Percentiles rank a stretch among this genome's conserved stretches.
These are phyloP conservation scores for Aegotheles bennettii DNA, from an alignment of 2,113 vertebrate genomes.

Conservation along the genomic window DNA sequence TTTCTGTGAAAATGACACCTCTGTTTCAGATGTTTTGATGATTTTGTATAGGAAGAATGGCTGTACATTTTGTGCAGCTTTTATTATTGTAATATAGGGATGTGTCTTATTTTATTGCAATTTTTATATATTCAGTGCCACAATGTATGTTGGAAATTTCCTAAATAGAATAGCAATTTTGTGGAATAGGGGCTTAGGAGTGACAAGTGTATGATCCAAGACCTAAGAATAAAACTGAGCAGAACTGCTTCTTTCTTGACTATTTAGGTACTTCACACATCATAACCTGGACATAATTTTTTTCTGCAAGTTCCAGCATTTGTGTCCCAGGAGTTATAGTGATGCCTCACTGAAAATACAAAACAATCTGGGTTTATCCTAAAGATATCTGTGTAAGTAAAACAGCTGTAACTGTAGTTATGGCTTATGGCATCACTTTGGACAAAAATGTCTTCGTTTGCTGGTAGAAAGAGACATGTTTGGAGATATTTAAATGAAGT, in stretches of 20 bases:
- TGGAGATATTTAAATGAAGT: neutral
- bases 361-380: neutral
- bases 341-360: neutral
- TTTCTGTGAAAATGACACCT: neutral
- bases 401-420: neutral
- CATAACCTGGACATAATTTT: neutral
- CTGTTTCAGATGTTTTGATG: neutral
- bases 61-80: neutral
- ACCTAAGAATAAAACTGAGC: neutral
- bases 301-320: neutral
- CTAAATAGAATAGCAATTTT: neutral
- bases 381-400: neutral
- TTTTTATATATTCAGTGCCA: neutral
- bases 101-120: neutral
- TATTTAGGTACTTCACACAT: neutral
- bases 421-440: neutral
- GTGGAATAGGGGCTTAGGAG: neutral
- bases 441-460: neutral
- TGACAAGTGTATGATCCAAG: neutral
- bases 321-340: neutral
- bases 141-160: neutral
- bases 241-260: neutral
- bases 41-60: neutral
- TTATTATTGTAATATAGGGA: neutral
- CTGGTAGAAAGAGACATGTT: neutral